A percentile compares a stretch with the other conserved stretches of the same genome.
These are phyloP conservation scores for Galendromus occidentalis DNA, from an alignment of 1,140 invertebrate species.

Conservation along the genomic window DNA sequence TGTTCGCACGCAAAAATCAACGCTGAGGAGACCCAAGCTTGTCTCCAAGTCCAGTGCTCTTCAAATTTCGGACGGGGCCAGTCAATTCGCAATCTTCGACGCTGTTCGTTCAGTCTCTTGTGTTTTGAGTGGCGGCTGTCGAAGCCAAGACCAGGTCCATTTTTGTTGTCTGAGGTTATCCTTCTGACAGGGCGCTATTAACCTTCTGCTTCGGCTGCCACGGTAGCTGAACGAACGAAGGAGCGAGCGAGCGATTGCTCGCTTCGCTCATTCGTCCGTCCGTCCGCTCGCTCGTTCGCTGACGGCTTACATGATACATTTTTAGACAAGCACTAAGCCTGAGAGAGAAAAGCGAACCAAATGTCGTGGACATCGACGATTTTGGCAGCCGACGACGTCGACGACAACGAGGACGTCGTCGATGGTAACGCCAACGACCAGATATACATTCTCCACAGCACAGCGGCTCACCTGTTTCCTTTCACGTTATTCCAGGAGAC, in stretches of 20 bases:
- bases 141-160: neutral
- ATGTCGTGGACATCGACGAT: neutral
- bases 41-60: slow-evolving; percentile 4
- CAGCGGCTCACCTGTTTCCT: slow-evolving; percentile 10
- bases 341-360: neutral
- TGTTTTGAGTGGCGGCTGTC: slow-evolving; percentile 10
- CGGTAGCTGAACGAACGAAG: neutral
- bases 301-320: slow-evolving; percentile 9
- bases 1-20: too few relatives aligned
- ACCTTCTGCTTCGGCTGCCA: neutral
- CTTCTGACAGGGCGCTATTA: slow-evolving; percentile 8
- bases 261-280: neutral
- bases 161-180: neutral
- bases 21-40: slow-evolving; percentile 5
- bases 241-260: neutral
- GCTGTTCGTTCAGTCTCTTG: neutral
- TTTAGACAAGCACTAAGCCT: neutral
- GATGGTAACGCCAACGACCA: neutral
- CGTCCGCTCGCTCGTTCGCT: neutral
- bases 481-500: slow-evolving; percentile 36
- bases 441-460: slow-evolving; percentile 10
- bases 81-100: neutral
- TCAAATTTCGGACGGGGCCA: neutral
- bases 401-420: neutral
- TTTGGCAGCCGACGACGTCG: neutral